A percentile compares a stretch with the other conserved stretches of the same genome.
phyloP scores from a whole-genome alignment of 2,888 invertebrate genomes.

The Drosophila flavopinicola region DNA sequence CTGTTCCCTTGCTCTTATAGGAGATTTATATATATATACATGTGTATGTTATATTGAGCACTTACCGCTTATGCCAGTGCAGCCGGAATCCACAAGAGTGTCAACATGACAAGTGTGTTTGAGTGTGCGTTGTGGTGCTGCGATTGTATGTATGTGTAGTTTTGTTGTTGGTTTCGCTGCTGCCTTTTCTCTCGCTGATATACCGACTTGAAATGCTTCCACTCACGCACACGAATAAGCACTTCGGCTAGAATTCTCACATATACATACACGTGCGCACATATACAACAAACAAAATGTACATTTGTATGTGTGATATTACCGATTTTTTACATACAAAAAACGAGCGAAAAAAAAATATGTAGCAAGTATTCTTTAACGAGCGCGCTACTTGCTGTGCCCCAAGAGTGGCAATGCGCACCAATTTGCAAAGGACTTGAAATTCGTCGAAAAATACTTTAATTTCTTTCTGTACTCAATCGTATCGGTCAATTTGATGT shows the following conservation, averaged over 20 bases:
- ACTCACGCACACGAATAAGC: slow-evolving; percentile 13
- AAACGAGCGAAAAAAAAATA: slow-evolving; percentile 22
- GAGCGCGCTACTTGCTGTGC: slow-evolving; percentile 32
- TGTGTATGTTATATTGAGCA: slow-evolving; percentile 20
- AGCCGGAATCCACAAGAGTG: slow-evolving; percentile 38
- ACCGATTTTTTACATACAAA: slow-evolving; percentile 42
- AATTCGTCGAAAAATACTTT: slow-evolving; percentile 12
- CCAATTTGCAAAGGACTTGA: slow-evolving; percentile 2
- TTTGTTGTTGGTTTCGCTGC: slow-evolving; percentile 33
- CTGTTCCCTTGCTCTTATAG: background rate
- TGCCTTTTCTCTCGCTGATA: slow-evolving; percentile 29
- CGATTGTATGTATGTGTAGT: slow-evolving; percentile 14
- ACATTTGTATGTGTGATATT: slow-evolving; percentile 18
- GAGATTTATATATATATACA: slow-evolving; percentile 1
- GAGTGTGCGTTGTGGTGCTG: slow-evolving; percentile 29
- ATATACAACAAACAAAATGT: slow-evolving; percentile 33
- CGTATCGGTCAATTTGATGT: slow-evolving; percentile 13
- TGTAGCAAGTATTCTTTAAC: slow-evolving; percentile 31
- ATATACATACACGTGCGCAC: slow-evolving; percentile 9
- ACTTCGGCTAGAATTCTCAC: slow-evolving; percentile 48
- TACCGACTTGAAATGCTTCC: slow-evolving; percentile 25
- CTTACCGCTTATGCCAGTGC: slow-evolving; percentile 65
- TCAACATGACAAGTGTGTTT: slow-evolving; percentile 42
- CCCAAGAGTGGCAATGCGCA: slow-evolving; percentile 16
- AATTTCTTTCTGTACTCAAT: slow-evolving; percentile 26